Evolutionary conservation across 1,140 invertebrate genomes (phyloP), one percentile per base, ranked within the genome.

Genomic region (Metaphire vulgaris): DNA sequence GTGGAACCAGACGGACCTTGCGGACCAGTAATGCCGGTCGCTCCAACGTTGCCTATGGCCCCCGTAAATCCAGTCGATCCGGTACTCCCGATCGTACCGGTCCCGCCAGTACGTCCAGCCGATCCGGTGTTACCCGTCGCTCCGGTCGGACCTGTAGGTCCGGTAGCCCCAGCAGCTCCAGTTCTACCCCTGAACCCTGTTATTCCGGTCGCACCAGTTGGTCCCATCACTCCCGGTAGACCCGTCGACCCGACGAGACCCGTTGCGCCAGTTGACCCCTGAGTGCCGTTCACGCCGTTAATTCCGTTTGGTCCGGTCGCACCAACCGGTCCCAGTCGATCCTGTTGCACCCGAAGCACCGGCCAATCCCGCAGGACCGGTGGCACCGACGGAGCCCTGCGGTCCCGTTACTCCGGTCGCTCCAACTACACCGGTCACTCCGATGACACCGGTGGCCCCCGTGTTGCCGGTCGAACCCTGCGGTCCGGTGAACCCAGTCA

Each of bases 371-470:
- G 30, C 2, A 69, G 67, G 12, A 6, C 74, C 74, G 21, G n/a
- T 28, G 26, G 6, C 12, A 14, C 67, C 67, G 28, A 14, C 28
- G 2, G 12, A 32, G 41, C 76, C 76, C 32, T 29, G 30, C 34
- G 33, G 33, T 15, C 76, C 76, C 28, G 76, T 31, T 6, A 29
- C 30, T 0, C 76, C 76, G 29, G 26, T 30, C 15, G 74, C 28
- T 2, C 74, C 74, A 0, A 56, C 15, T 15, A 30, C 28, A 16
- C 76, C 76, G 14, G 69, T 76, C 0, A 69, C 67, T 31, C 76
- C 76, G 1, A 33, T 69, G 31, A 31, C 33, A 32, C 70, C 70
- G 12, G 16, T n/a, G 15, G 29, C 21, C 33, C 70, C 56, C 15
- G 33, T 28, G 12, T 28, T 28, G 16, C 56, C 72, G 30, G n/a